Percentiles rank a stretch among this genome's conserved stretches.
These are phyloP conservation scores for Encarsia formosa DNA, from an alignment of 2,888 invertebrate genomes.

Conservation along the genomic window DNA sequence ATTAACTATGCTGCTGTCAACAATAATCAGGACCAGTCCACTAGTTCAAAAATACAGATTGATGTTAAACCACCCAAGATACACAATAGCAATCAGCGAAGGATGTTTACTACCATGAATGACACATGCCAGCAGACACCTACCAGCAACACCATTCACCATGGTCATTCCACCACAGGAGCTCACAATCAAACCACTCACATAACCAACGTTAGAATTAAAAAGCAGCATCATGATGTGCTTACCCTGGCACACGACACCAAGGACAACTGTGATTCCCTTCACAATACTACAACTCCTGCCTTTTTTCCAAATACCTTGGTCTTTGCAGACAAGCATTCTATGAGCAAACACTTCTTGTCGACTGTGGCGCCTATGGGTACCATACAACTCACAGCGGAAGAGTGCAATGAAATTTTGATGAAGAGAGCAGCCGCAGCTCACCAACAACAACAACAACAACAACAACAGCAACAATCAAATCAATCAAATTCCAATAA, in stretches of 20 bases:
- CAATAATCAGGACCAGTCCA: constrained; percentile 49
- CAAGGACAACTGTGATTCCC: constrained; percentile 48
- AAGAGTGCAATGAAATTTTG: constrained; percentile 74
- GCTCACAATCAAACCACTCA: constrained; percentile 54
- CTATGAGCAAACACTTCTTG: constrained; percentile 62
- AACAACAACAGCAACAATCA: too few relatives aligned
- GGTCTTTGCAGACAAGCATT: constrained; percentile 49
- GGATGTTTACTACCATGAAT: constrained; percentile 48
- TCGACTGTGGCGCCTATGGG: constrained; percentile 61
- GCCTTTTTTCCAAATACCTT: constrained; percentile 48
- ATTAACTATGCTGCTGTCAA: constrained; percentile 49
- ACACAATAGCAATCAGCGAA: constrained; percentile 45
- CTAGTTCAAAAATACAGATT: constrained; percentile 48
- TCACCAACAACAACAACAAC: too few relatives aligned
- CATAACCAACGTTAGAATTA: constrained; percentile 49
- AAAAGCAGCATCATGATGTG: constrained; percentile 48
- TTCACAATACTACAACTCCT: constrained; percentile 45
- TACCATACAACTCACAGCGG: constrained; percentile 69
- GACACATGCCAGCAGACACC: constrained; percentile 47
- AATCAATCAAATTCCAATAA: constrained; percentile 45
- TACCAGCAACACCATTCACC: constrained; percentile 39
- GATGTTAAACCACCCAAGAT: constrained; percentile 47
- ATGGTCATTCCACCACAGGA: constrained; percentile 38
- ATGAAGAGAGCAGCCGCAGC: constrained; percentile 71
- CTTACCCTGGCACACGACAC: constrained; percentile 48